Evolutionary conservation across 2,113 vertebrate species (phyloP).

Genomic region (Dromiciops gliroides): DNA sequence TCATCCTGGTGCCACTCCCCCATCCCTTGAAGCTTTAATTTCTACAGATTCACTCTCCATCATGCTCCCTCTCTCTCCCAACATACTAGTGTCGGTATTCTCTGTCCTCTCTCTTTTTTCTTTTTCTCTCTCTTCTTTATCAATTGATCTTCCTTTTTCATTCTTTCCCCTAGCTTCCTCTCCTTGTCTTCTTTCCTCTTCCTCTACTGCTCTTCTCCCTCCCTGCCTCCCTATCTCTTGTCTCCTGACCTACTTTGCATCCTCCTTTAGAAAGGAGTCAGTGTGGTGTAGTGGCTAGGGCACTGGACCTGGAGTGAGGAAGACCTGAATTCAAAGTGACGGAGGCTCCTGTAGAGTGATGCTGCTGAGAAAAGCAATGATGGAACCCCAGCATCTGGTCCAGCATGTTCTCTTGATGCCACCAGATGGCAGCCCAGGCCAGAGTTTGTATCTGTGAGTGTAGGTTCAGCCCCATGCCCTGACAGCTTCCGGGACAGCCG

Average conservation of each 20-base stretch:
- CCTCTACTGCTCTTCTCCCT: rapidly evolving
- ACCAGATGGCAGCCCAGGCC: neutral
- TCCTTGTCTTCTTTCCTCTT: neutral
- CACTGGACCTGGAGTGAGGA: neutral
- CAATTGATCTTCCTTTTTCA: neutral
- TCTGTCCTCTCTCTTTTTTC: neutral
- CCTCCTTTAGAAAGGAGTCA: neutral
- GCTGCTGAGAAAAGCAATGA: neutral
- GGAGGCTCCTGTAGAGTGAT: neutral
- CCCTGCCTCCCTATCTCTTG: neutral
- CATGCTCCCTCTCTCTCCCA: neutral
- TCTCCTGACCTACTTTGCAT: neutral
- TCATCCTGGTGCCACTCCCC: neutral
- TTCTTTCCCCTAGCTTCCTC: neutral
- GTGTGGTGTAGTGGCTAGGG: neutral
- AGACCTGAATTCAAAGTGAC: neutral
- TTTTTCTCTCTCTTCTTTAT: neutral
- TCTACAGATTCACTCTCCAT: neutral
- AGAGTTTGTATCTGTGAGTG: neutral
- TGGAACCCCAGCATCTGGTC: neutral
- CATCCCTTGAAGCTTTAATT: neutral
- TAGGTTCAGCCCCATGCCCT: neutral
- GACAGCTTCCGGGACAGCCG: neutral
- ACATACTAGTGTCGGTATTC: neutral
- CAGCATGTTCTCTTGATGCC: neutral